Base-by-base conservation (phyloP, 2,113 vertebrate species). In the Colistium nudipinnis region DNA sequence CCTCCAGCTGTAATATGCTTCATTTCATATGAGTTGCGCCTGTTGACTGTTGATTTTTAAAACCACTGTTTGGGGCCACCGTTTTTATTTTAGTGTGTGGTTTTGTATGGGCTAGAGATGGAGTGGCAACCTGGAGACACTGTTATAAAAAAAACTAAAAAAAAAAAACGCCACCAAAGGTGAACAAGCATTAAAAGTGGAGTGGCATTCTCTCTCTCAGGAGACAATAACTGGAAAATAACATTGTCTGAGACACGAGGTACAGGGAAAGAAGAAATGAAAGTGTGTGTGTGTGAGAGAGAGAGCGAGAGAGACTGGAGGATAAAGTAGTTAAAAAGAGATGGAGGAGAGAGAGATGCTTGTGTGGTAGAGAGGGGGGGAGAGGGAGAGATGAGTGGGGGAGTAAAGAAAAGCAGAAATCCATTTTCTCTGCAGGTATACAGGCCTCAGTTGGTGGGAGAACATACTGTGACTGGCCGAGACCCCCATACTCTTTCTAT, bases 391-490 rank as follows among this genome's bases (percentile, higher is more conserved):
- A 49, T 43, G 36, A 68, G 28, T n/a, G 14, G 59, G 65, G 45
- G 59, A 61, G 61, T 56, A 59, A 70, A 69, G 27, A 71, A 62
- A 77, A 80, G 47, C 35, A 80, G 68, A 81, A 87, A 85, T 75
- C 65, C 6, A 81, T 80, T 86, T 87, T 86, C 79, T 81, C 72
- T 84, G 72, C 75, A 86, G 80, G 77, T 55, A 57, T 62, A 81
- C 66, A 55, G 33, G 68, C 66, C 70, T 71, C 67, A 63, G 74
- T 65, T 28, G 72, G 62, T 57, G 45, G 43, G 64, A 74, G 51
- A 44, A 28, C 78, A 75, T 68, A 63, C 44, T 75, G 67, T 0
- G 74, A 35, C 61, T 60, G 53, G 17, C 82, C 71, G 54, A 64
- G 70, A 73, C 61, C 30, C n/a, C 81, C 59, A 48, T 64, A 60